Evolutionary conservation across 2,888 invertebrate genomes (phyloP), one percentile per base, ranked within the genome.

Genomic region (Macrosiphum euphorbiae): DNA sequence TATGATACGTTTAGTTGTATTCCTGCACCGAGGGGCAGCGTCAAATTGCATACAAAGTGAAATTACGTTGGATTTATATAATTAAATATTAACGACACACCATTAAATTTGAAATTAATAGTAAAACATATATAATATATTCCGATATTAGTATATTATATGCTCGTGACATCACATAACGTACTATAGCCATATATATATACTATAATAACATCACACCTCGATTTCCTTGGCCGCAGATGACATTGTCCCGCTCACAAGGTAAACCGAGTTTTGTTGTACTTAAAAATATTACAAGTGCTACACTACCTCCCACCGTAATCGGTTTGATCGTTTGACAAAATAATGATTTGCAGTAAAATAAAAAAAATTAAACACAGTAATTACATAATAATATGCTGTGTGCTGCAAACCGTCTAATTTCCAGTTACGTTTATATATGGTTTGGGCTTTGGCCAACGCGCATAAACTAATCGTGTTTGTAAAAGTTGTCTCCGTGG

Each of bases 401-500:
- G 67, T n/a, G 11, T 35, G 8, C 78, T 78, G 35, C 35, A 35
- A 20, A 78, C 35, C 20, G 78, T 20, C 78, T 20, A 28, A 41
- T 90, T 90, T 47, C 50, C 47, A 35, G 10, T 35, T 35, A 20
- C 11, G 28, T 50, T 90, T 50, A 50, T 35, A 35, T 78, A 67
- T 85, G n/a, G 47, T 84, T 52, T 91, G 90, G 90, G 52, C 13
- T 41, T 84, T 35, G 35, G 52, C 90, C 90, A 84, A 91, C 50
- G 10, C 8, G 84, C 41, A 41, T 52, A 84, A 78, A 78, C 78
- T 78, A 78, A 84, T 91, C 52, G 16, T 84, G 67, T 50, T 90
- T 90, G n/a, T 50, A 91, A 84, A 84, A 78, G 52, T 91, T 91
- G 90, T 91, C 90, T 47, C 61, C 78, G 50, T 52, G 78, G 50